Percentiles rank a stretch among this genome's conserved stretches.
Conservation (phyloP, 2,888 invertebrate genomes). For the Saturnia japonica region DNA sequence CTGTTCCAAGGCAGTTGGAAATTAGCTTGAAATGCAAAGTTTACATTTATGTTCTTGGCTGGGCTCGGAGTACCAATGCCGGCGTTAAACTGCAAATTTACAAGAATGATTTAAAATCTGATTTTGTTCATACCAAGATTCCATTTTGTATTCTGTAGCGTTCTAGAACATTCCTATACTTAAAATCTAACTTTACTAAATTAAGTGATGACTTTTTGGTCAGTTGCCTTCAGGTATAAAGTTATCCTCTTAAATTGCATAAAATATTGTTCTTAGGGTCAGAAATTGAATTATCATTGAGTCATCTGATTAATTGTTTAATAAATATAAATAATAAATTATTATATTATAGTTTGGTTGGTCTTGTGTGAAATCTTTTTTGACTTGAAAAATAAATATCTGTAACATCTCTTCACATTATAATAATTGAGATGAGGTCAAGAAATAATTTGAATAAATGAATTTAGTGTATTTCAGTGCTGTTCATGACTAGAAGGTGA, state of each 20-base stretch:
- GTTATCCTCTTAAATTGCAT: neutral
- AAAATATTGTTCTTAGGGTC: neutral
- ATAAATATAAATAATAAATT: no score
- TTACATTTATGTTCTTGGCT: constrained; percentile 58
- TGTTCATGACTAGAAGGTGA: no score
- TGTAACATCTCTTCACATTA: neutral
- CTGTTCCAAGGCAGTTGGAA: constrained; percentile 75
- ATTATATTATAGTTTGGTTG: no score
- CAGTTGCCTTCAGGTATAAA: neutral
- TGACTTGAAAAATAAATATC: no score
- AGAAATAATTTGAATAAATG: neutral
- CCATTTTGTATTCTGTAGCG: no score
- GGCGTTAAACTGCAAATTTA: constrained; percentile 62
- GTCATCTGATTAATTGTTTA: no score
- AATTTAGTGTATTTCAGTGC: no score
- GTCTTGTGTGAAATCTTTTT: no score
- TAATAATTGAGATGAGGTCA: neutral
- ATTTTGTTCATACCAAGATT: no score
- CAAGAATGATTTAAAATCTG: neutral
- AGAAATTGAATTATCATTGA: neutral
- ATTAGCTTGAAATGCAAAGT: constrained; percentile 75
- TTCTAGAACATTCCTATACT: no score
- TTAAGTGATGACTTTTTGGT: neutral
- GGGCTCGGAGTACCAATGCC: constrained; percentile 68
- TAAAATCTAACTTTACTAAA: no score